Base-by-base conservation (phyloP, 2,797 vertebrate species). In the Cyprinodon diabolis region DNA sequence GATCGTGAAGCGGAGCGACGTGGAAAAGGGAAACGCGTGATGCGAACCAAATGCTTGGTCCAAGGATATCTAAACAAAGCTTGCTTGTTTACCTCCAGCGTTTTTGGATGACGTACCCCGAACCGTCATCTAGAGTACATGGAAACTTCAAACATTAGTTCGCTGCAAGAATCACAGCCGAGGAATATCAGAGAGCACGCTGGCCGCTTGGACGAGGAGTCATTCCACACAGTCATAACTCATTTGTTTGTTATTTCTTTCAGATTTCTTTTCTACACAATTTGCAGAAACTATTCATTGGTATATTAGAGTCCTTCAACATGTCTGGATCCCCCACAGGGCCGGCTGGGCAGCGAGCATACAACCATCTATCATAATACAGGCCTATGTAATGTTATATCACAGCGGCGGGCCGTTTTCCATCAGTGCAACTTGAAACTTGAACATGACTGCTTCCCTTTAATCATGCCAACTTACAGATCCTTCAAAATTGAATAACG, bases 1-100 rank as follows among this genome's bases (percentile, higher is more conserved):
- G 82, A 58, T 76, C 54, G 56, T 45, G 77, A 80, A 72, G 66
- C 72, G 74, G 55, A 86, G 82, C 69, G 75, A 76, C 11, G 17
- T 80, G 74, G 72, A 82, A 84, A 88, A 83, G 83, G 83, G 72
- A 84, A 88, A 84, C 25, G 75, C 66, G 67, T 85, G 83, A 91
- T 87, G 72, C 84, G 58, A 93, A 92, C 90, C 92, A 94, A 92
- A 93, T 93, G 91, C 77, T 77, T 75, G 72, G 78, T 89, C 87
- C 84, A 82, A 85, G 88, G 79, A 91, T 90, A 90, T 89, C 85
- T 67, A 93, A 93, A 92, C 92, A 93, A 80, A 89, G 71, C 73
- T 19, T 0, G 30, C 75, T 78, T 90, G 89, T 92, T 92, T 91
- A 92, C 78, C 52, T 79, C 56, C 52, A 75, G 79, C 81, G 72